phyloP scores from a whole-genome alignment of 2,888 invertebrate species.

The Crioceris asparagi region DNA sequence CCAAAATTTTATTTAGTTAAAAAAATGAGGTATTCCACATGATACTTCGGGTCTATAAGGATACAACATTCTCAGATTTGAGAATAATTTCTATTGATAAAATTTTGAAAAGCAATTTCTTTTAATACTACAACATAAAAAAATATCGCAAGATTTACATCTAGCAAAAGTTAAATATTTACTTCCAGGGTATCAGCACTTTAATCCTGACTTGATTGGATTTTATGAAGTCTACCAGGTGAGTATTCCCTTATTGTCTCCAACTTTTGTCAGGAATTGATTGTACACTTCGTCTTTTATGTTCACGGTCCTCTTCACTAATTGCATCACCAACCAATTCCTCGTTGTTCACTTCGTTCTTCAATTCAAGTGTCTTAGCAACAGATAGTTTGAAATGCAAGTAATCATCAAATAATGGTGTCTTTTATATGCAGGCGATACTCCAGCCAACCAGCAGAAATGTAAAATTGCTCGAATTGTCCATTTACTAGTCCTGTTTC shows the following conservation, averaged over 20 bases:
- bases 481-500: too few species aligned
- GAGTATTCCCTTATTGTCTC: constrained; percentile 1
- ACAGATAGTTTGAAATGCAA: not conserved
- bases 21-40: too few species aligned
- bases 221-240: constrained; percentile 3
- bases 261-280: too few species aligned
- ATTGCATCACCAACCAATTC: not conserved
- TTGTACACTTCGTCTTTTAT: too few species aligned
- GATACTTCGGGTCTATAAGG: too few species aligned
- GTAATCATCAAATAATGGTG: not conserved
- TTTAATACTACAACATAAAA: constrained; percentile 2
- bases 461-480: too few species aligned
- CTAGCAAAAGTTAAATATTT: constrained; percentile 3
- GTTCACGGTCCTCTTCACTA: too few species aligned
- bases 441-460: too few species aligned
- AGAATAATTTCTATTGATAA: not conserved
- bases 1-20: too few species aligned
- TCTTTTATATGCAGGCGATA: not conserved
- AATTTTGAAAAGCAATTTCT: constrained; percentile 4
- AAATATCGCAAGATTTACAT: constrained; percentile 2
- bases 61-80: too few species aligned
- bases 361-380: not conserved
- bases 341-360: not conserved
- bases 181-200: not conserved
- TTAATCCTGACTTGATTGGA: constrained; percentile 3